These are phyloP conservation scores for Mythimna vitellina DNA, from an alignment of 2,888 invertebrate species.

Conservation along the genomic window DNA sequence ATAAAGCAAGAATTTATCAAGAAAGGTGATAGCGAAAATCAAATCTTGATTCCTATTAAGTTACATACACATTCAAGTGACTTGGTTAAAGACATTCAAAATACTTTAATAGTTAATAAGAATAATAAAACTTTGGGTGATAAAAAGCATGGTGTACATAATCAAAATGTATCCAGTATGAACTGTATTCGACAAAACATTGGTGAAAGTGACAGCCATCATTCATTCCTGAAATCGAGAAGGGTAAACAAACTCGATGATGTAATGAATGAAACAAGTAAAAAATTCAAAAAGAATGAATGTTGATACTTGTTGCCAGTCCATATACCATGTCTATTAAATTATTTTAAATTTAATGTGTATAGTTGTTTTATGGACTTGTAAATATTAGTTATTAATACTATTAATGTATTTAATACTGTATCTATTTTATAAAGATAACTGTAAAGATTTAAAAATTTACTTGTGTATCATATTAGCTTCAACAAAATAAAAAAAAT, in stretches of 20 bases:
- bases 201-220: slow-evolving; percentile 85
- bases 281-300: slow-evolving; percentile 88
- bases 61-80: slow-evolving; percentile 80
- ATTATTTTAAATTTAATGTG: slow-evolving; percentile 88
- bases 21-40: slow-evolving; percentile 86
- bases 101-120: slow-evolving; percentile 88
- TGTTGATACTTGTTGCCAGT: slow-evolving; percentile 81
- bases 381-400: slow-evolving; percentile 87
- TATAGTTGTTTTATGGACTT: slow-evolving; percentile 84
- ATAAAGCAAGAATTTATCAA: slow-evolving; percentile 85
- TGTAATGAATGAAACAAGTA: slow-evolving; percentile 83
- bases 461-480: slow-evolving; percentile 87
- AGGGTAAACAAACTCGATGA: slow-evolving; percentile 86
- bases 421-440: slow-evolving; percentile 87
- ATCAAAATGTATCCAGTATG: slow-evolving; percentile 86
- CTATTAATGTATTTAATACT: slow-evolving; percentile 88
- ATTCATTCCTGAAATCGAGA: slow-evolving; percentile 84
- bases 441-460: slow-evolving; percentile 83
- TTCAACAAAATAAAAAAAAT: slow-evolving; percentile 83
- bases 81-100: slow-evolving; percentile 89
- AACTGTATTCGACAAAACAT: slow-evolving; percentile 86
- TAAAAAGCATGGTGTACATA: slow-evolving; percentile 89
- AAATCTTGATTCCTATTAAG: slow-evolving; percentile 86
- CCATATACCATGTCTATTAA: slow-evolving; percentile 84
- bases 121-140: slow-evolving; percentile 87